Evolutionary conservation across 2,113 vertebrate genomes (phyloP).

Genomic region (Sphaerodactylus townsendi): DNA sequence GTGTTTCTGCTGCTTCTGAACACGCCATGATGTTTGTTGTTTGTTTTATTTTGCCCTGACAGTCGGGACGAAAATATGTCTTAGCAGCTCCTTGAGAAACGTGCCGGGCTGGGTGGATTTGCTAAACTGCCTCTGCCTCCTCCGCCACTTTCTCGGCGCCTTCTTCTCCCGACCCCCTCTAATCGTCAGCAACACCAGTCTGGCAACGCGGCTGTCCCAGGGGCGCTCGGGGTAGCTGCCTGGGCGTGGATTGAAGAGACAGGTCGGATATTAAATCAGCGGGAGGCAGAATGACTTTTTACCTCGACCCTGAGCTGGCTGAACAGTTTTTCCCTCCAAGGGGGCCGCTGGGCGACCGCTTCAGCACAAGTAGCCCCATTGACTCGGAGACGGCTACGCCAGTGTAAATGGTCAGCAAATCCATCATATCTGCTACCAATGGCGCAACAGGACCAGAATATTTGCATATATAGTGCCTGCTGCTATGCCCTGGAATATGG

Average conservation of each 20-base stretch:
- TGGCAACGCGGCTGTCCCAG: constrained; percentile 65
- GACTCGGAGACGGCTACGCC: not conserved
- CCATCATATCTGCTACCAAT: constrained; percentile 36
- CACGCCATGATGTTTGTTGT: too few species aligned
- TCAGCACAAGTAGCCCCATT: not conserved
- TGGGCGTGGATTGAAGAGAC: constrained; percentile 47
- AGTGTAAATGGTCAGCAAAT: not conserved
- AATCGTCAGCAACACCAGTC: constrained; percentile 52
- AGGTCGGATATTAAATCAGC: constrained; percentile 71
- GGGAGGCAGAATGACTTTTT: constrained; percentile 61
- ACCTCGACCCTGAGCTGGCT: constrained; percentile 30
- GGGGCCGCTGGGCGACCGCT: not conserved
- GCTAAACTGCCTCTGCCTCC: constrained; percentile 31
- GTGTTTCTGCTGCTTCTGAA: not conserved
- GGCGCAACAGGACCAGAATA: constrained; percentile 35
- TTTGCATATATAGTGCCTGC: constrained; percentile 57
- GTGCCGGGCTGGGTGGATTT: not conserved
- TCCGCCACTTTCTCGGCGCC: constrained; percentile 52
- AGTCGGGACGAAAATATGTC: not conserved
- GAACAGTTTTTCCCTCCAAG: constrained; percentile 41
- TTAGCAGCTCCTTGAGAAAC: not conserved
- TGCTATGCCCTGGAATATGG: not conserved
- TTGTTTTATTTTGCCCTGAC: not conserved
- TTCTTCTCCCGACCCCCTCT: constrained; percentile 51
- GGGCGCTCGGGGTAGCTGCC: constrained; percentile 56